Evolutionary conservation across 2,797 vertebrate genomes (phyloP), one percentile per base, ranked within the genome.

Genomic region (Sebastiscus albofasciatus): DNA sequence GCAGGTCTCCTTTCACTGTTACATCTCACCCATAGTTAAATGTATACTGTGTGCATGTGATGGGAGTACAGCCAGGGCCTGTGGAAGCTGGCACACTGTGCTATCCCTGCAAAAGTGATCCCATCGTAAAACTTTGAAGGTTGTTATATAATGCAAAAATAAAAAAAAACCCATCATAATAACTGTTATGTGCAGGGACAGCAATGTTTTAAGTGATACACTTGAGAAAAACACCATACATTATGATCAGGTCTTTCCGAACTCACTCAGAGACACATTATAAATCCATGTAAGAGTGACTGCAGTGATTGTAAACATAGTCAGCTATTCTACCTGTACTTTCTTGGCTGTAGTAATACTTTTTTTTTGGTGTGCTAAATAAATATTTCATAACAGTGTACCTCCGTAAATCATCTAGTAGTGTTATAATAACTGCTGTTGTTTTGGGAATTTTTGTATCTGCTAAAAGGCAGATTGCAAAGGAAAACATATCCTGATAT

Each of bases 1-100:
- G 49, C 58, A 77, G 60, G 78, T 86, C 82, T 77, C 18, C 24
- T 74, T 60, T 77, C 14, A 20, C 81, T 72, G 33, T 75, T 56
- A 34, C 52, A 74, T 68, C 58, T 72, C 52, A 56, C 33, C 33
- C 36, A 34, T 56, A 54, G 26, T 79, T 46, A n/a, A 33, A 18
- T 12, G 67, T 36, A 10, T 22, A 13, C 5, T 66, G 60, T 76
- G 49, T 77, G 56, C 72, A 78, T 65, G 27, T 20, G 16, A 36
- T 68, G 34, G 42, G 27, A 10, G 8, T 1, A 14, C 5, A 42
- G 39, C 39, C 13, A 54, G 36, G 59, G 27, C 54, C 61, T 56
- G 3, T 66, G 20, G n/a, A 67, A 58, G 11, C 34, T 77, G 33
- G 14, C 13, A 60, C 7, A 42, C 58, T 59, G 4, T 67, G 67